Percentiles rank a stretch among this genome's conserved stretches.
Conservation (phyloP, 1,140 invertebrate genomes). For the Lasioglossum baleicum region DNA sequence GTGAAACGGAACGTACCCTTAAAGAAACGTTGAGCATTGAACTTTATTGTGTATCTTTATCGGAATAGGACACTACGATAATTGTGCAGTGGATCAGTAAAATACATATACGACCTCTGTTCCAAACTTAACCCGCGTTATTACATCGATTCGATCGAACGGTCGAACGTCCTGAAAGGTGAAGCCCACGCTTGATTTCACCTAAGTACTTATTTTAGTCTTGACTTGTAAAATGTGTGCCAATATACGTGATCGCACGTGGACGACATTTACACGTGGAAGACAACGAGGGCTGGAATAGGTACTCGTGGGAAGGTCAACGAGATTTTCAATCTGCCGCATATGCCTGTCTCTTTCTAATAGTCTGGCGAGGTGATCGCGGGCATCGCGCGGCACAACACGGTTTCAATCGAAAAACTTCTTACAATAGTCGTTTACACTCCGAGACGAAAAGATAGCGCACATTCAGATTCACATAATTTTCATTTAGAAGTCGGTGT, state of each 20-base stretch:
- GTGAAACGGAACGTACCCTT: too few relatives aligned
- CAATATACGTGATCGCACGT: slow-evolving; percentile 37
- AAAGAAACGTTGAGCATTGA: not conserved
- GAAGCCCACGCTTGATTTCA: slow-evolving; percentile 41
- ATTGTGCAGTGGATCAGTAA: too few relatives aligned
- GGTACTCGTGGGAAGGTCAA: slow-evolving; percentile 36
- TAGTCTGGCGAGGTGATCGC: not conserved
- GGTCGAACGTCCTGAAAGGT: slow-evolving; percentile 17
- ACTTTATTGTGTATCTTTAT: not conserved
- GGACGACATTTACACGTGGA: slow-evolving; percentile 47
- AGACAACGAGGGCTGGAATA: slow-evolving; percentile 26
- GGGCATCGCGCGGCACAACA: too few relatives aligned
- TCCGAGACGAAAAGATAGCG: too few relatives aligned
- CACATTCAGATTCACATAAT: too few relatives aligned
- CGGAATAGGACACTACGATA: not conserved
- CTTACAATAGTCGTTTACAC: too few relatives aligned
- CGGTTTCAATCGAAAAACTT: not conserved
- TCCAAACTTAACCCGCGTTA: slow-evolving; percentile 31
- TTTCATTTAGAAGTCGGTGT: too few relatives aligned
- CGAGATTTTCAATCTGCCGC: slow-evolving; percentile 28
- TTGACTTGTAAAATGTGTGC: slow-evolving; percentile 30
- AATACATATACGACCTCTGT: not conserved
- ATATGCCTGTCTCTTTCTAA: not conserved
- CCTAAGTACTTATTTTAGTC: slow-evolving; percentile 42
- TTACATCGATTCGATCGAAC: not conserved